phyloP scores from a whole-genome alignment of 1,140 invertebrate genomes.

The Fopius arisanus region DNA sequence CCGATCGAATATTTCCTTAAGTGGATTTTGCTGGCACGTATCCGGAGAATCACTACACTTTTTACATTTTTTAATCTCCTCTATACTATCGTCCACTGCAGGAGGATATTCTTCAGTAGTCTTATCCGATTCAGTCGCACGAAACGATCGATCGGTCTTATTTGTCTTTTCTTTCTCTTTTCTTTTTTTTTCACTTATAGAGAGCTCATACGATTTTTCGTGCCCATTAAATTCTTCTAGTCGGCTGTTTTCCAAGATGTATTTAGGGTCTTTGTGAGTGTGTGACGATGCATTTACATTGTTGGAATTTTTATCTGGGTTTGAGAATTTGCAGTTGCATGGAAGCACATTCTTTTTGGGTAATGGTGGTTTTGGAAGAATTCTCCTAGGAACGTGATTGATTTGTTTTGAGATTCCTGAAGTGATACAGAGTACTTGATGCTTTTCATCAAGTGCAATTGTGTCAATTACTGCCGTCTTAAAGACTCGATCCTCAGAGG shows the following conservation, averaged over 20 bases:
- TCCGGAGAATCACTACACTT: neutral
- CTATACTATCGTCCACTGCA: neutral
- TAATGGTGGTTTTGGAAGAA: neutral
- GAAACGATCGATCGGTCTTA: too few relatives aligned
- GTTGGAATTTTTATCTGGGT: slow-evolving; percentile 35
- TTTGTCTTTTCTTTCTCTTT: neutral
- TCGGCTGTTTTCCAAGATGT: slow-evolving; percentile 44
- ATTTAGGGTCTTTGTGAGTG: slow-evolving; percentile 36
- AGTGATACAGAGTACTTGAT: slow-evolving; percentile 38
- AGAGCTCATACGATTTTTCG: slow-evolving; percentile 36
- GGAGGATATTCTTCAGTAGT: slow-evolving; percentile 15
- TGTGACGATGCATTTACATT: slow-evolving; percentile 37
- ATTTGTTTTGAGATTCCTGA: slow-evolving; percentile 37
- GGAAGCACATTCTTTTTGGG: slow-evolving; percentile 43
- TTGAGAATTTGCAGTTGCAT: slow-evolving; percentile 39
- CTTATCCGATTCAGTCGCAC: slow-evolving; percentile 24
- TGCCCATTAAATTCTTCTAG: slow-evolving; percentile 16
- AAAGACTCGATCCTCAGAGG: slow-evolving; percentile 40
- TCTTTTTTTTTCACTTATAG: slow-evolving; percentile 1
- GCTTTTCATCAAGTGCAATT: slow-evolving; percentile 30
- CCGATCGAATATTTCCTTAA: slow-evolving; percentile 18
- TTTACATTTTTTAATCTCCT: neutral
- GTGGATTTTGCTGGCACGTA: slow-evolving; percentile 39
- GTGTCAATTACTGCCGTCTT: slow-evolving; percentile 44
- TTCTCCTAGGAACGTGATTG: slow-evolving; percentile 34